Evolutionary conservation across 2,888 invertebrate species (phyloP), one percentile per base, ranked within the genome.

Genomic region (Gibbula magus): DNA sequence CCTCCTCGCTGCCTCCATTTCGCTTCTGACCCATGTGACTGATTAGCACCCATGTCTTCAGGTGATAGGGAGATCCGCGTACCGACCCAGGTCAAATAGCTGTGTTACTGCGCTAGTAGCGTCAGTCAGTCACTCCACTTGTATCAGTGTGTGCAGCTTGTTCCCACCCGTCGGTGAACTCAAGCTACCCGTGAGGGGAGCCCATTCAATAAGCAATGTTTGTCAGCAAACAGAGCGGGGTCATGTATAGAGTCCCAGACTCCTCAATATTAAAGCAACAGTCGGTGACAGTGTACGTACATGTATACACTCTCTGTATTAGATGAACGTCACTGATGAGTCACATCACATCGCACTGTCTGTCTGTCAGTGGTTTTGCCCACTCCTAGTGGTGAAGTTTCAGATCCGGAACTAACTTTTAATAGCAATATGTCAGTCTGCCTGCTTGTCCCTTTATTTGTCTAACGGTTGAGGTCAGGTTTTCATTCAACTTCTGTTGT

Each of bases 251-350:
- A 10, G 45, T 10, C 45, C 45, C 13, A 45, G 45, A 45, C 8
- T 45, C 13, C 45, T 45, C 45, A 45, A 45, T 45, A n/a, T n/a
- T n/a, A n/a, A 45, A 45, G 45, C 70, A 70, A 32, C 39, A 35
- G 39, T 70, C 35, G 70, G 70, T 39, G 70, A 70, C 70, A 39
- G 70, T n/a, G 70, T 45, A 45, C 45, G 13, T 45, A n/a, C n/a
- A 45, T 45, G 45, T 70, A 32, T 67, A 18, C 35, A 20, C 39
- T n/a, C n/a, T n/a, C n/a, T 25, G 16, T 70, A 39, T 70, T 32
- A 70, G 70, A 29, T 70, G n/a, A 70, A 20, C 35, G 70, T 70
- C 70, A 70, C 18, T 13, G 29, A 39, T 70, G 70, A 70, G 35
- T 70, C 70, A 70, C 70, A 3, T 70, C 70, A 70, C 70, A 3